Conservation (phyloP, 2,113 vertebrate species). For the Felis catus region DNA sequence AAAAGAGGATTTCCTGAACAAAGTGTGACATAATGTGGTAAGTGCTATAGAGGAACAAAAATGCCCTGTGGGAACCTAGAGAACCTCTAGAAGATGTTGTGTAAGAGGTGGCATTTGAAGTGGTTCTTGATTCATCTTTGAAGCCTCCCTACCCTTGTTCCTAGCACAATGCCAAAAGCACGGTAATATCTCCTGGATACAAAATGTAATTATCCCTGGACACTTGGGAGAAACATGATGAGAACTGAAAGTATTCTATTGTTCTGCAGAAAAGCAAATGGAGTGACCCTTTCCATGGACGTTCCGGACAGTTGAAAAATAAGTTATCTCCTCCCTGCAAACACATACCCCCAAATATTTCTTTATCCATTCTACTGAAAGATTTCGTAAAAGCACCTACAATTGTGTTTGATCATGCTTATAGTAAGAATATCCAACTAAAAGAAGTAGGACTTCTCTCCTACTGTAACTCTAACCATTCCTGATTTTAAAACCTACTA, state of each 20-base stretch:
- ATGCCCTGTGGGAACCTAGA: background rate
- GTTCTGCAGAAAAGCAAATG: background rate
- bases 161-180: background rate
- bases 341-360: background rate
- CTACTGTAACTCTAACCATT: background rate
- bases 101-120: background rate
- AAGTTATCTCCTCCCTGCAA: background rate
- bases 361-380: conserved; percentile 1
- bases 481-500: conserved; percentile 33
- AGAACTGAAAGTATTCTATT: background rate
- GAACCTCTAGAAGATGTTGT: background rate
- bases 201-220: background rate
- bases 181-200: background rate
- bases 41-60: background rate
- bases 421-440: background rate
- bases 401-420: background rate
- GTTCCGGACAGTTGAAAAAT: background rate
- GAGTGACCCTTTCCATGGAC: background rate
- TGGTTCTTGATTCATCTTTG: background rate
- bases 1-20: background rate
- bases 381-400: background rate
- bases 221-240: background rate
- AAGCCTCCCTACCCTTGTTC: background rate
- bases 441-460: background rate
- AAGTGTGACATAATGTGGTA: background rate